A percentile compares a stretch with the other conserved stretches of the same genome.
Conservation (phyloP, 2,888 invertebrate genomes). For the Eumerus sabulonum region DNA sequence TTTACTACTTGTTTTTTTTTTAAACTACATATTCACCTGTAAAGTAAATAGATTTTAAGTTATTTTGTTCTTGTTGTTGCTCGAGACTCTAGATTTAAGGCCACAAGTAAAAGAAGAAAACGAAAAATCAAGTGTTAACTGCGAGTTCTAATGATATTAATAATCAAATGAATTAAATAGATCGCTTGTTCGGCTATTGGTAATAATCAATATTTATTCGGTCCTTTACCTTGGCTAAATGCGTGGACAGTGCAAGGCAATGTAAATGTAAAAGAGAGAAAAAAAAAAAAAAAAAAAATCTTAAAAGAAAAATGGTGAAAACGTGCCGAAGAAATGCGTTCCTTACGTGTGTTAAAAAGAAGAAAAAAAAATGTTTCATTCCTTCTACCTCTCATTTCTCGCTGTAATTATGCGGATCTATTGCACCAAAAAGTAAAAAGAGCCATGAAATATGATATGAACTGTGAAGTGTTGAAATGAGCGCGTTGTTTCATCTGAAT, state of each 20-base stretch:
- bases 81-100: slow-evolving; percentile 70
- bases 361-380: slow-evolving; percentile 25
- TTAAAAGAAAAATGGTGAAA: slow-evolving; percentile 13
- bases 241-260: slow-evolving; percentile 39
- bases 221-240: slow-evolving; percentile 34
- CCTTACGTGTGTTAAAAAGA: slow-evolving; percentile 34
- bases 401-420: slow-evolving; percentile 14
- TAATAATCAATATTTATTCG: slow-evolving; percentile 53
- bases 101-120: slow-evolving; percentile 67
- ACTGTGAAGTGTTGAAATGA: slow-evolving; percentile 48
- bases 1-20: slow-evolving; percentile 8
- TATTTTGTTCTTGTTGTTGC: slow-evolving; percentile 40
- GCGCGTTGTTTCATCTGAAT: slow-evolving; percentile 21
- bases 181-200: slow-evolving; percentile 26
- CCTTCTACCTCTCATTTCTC: slow-evolving; percentile 15
- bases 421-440: slow-evolving; percentile 15
- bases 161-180: slow-evolving; percentile 61
- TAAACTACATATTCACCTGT: no score
- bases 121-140: background rate
- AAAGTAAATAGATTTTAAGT: no score
- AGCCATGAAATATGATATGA: slow-evolving; percentile 24
- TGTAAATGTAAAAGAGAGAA: slow-evolving; percentile 9
- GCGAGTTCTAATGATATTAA: no score
- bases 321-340: slow-evolving; percentile 37
- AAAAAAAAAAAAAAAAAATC: slow-evolving; percentile 9